Conservation (phyloP, 2,113 vertebrate species). For the Ia io region DNA sequence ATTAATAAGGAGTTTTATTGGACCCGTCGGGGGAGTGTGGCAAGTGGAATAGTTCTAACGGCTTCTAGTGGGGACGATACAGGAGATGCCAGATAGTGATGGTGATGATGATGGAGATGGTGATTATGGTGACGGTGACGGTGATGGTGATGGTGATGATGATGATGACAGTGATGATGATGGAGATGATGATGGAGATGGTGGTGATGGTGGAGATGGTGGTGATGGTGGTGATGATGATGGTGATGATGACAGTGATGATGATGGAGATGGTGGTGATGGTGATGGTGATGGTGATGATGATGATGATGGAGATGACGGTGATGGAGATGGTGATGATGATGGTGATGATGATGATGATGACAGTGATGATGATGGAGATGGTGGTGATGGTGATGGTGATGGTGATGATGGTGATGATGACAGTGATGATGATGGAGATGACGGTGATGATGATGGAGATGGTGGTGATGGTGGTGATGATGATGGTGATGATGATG, state of each 20-base stretch:
- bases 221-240: neutral
- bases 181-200: neutral
- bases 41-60: neutral
- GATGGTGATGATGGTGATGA: neutral
- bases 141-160: neutral
- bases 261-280: neutral
- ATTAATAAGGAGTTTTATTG: conserved; percentile 28
- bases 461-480: neutral
- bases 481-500: neutral
- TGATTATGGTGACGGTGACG: neutral
- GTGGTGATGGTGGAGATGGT: neutral
- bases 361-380: neutral
- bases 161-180: neutral
- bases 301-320: neutral
- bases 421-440: neutral
- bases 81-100: neutral
- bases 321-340: neutral
- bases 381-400: neutral
- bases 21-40: neutral
- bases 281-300: neutral
- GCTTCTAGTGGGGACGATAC: neutral
- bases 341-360: neutral
- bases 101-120: accelerated
- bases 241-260: neutral
- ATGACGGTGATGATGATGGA: neutral